These are phyloP conservation scores for Fistularia commersonii DNA, from an alignment of 2,797 vertebrate species.

Conservation along the genomic window DNA sequence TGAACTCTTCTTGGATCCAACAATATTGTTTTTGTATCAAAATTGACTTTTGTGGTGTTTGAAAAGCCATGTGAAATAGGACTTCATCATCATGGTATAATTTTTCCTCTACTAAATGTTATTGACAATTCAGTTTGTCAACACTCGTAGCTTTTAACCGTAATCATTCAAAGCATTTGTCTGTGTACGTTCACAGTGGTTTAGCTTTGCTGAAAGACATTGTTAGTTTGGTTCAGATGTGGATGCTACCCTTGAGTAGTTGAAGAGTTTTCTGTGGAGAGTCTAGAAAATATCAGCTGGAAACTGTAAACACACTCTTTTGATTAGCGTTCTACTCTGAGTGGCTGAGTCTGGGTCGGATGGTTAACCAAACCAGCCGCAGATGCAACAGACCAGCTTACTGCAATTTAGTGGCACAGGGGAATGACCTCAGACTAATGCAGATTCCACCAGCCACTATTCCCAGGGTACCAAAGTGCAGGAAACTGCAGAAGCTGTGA, in stretches of 20 bases:
- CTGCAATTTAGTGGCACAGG: constrained; percentile 60
- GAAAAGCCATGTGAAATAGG: too few relatives aligned
- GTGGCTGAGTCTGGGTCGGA: constrained; percentile 39
- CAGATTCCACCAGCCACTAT: constrained; percentile 24
- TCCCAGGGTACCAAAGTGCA: constrained; percentile 51
- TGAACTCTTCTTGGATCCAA: too few relatives aligned
- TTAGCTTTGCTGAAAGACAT: constrained; percentile 8
- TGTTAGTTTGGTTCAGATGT: constrained; percentile 17
- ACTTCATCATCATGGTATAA: too few relatives aligned
- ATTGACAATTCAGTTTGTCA: too few relatives aligned
- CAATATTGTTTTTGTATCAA: too few relatives aligned
- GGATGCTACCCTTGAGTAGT: constrained; percentile 16
- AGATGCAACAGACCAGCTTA: constrained; percentile 55
- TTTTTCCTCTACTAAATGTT: too few relatives aligned
- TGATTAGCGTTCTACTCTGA: constrained; percentile 16
- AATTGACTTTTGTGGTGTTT: too few relatives aligned
- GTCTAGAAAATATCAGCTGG: constrained; percentile 28
- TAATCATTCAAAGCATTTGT: too few relatives aligned
- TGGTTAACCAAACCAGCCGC: constrained; percentile 56
- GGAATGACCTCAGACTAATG: constrained; percentile 59
- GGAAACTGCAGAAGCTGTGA: constrained; percentile 70
- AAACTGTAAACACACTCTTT: constrained; percentile 39
- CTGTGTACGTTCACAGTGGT: background rate
- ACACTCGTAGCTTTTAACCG: too few relatives aligned
- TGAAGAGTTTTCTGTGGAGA: constrained; percentile 7